phyloP scores from a whole-genome alignment of 2,113 vertebrate genomes.

The Eonycteris spelaea region DNA sequence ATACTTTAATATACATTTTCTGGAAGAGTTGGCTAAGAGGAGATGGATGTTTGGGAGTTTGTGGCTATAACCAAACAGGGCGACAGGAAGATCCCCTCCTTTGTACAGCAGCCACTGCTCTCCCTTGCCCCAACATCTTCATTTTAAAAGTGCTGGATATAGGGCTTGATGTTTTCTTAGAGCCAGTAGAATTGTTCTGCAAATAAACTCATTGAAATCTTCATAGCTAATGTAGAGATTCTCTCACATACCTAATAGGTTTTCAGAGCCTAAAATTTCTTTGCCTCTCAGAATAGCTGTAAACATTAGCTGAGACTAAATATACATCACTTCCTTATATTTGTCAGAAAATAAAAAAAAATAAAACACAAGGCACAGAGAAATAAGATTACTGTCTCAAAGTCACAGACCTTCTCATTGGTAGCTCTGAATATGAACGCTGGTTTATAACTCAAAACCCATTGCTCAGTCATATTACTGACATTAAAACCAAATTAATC shows the following conservation, averaged over 20 bases:
- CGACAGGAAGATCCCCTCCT: rapidly evolving
- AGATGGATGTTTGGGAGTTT: neutral
- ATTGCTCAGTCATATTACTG: neutral
- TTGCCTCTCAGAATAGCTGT: neutral
- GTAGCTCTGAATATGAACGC: neutral
- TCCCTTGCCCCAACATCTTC: rapidly evolving
- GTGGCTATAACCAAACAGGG: rapidly evolving
- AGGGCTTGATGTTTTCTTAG: neutral
- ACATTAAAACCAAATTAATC: conserved; percentile 1
- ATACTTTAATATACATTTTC: neutral
- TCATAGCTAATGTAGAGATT: neutral
- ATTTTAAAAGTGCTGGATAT: neutral
- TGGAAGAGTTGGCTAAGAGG: neutral
- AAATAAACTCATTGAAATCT: neutral
- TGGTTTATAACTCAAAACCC: neutral
- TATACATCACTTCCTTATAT: neutral
- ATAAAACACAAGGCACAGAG: neutral
- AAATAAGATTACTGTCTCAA: neutral
- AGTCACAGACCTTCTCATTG: neutral
- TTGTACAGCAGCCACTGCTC: rapidly evolving
- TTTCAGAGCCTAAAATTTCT: neutral
- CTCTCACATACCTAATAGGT: neutral
- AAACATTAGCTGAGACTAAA: neutral
- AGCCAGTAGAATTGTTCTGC: neutral
- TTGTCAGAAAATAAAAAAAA: neutral